phyloP scores from a whole-genome alignment of 92 coral and sea anemone species.

The Umimayanthus kanabou region DNA sequence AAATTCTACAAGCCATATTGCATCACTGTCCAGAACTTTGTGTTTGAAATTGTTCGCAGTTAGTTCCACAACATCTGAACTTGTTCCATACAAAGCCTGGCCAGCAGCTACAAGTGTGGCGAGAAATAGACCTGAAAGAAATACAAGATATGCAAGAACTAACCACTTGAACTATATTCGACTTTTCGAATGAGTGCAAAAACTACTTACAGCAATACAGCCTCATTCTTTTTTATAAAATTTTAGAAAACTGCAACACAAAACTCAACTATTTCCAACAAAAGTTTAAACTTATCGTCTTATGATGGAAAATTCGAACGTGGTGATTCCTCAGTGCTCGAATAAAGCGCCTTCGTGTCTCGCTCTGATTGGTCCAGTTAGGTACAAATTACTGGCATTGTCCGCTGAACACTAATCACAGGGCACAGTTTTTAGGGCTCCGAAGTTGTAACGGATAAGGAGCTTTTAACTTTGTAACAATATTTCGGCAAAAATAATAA shows the following conservation, averaged over 20 bases:
- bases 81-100: slow-evolving; percentile 84
- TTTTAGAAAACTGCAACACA: slow-evolving; percentile 23
- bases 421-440: slow-evolving; percentile 38
- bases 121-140: slow-evolving; percentile 68
- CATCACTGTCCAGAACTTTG: slow-evolving; percentile 85
- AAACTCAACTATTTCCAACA: neutral
- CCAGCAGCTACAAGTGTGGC: slow-evolving; percentile 57
- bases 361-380: slow-evolving; percentile 81
- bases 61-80: slow-evolving; percentile 85
- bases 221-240: slow-evolving; percentile 41
- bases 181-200: neutral
- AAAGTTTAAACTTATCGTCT: neutral
- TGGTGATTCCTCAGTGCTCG: slow-evolving; percentile 54
- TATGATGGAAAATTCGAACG: slow-evolving; percentile 27
- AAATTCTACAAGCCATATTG: slow-evolving; percentile 94
- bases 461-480: neutral
- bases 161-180: neutral
- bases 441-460: neutral
- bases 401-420: slow-evolving; percentile 55
- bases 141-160: neutral
- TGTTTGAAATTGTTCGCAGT: slow-evolving; percentile 87
- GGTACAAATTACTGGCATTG: slow-evolving; percentile 29
- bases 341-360: slow-evolving; percentile 93
- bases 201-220: slow-evolving; percentile 51
- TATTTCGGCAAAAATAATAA: neutral